Base-by-base conservation (phyloP, 2,888 invertebrate species). In the Acronicta alni region DNA sequence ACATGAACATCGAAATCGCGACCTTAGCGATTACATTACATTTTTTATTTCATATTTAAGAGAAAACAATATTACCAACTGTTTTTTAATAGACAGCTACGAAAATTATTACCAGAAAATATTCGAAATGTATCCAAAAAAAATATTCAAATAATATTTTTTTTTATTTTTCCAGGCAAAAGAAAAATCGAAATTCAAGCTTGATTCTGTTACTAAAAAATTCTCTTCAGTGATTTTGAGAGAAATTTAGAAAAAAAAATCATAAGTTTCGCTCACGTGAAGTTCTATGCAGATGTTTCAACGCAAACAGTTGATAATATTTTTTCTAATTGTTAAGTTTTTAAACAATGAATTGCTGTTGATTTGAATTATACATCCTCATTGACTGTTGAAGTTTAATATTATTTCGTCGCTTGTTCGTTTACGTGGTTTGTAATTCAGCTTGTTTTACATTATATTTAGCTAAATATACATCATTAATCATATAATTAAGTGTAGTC, bases 401-500 rank as follows among this genome's bases (percentile, higher is more conserved):
- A 85, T 75, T 59, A 72, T 72, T 75, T 71, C 73, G 20, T 68
- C 63, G 93, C 93, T 93, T 93, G 71, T 81, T 91, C 79, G 83
- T 87, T 91, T 92, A 47, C 52, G 87, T 92, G 89, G 72, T 80
- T 71, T 81, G 81, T 87, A 82, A 77, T 81, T 81, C 65, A 68
- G 86, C 89, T 92, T 90, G 87, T 89, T 92, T 86, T 85, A 81
- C 72, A 57, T 81, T 74, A 87, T 89, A 86, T 84, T 87, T 93
- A 93, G 93, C 84, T 86, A 93, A 93, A 93, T 94, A 93, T 94
- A 94, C 91, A 90, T 68, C 81, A 86, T 87, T 92, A 90, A 88
- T 90, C 89, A 85, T 93, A 92, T 86, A 84, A 53, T 82, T 93
- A 91, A 93, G 89, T 65, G 83, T 94, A 94, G 94, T 85, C 94